phyloP scores from a whole-genome alignment of 2,888 invertebrate genomes.

The Euplagia quadripunctaria region DNA sequence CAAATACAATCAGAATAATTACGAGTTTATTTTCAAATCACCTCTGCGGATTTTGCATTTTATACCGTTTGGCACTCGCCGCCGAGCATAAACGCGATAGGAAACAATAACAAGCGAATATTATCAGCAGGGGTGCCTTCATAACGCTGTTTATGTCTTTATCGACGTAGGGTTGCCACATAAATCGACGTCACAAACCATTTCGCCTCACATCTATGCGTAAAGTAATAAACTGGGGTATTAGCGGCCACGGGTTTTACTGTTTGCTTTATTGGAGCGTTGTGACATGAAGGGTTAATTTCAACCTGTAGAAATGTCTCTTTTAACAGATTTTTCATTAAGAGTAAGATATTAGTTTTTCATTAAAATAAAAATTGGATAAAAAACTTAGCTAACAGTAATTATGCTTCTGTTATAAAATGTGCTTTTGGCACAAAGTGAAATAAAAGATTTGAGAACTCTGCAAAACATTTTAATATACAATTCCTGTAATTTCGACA shows the following conservation, averaged over 20 bases:
- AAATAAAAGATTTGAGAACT: background rate
- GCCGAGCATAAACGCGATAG: slow-evolving; percentile 58
- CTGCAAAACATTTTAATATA: background rate
- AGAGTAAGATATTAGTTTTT: too few species aligned
- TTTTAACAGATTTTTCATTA: background rate
- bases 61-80: slow-evolving; percentile 31
- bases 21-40: slow-evolving; percentile 36
- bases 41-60: slow-evolving; percentile 27
- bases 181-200: slow-evolving; percentile 45
- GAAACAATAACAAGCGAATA: slow-evolving; percentile 69
- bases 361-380: background rate
- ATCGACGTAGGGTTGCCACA: slow-evolving; percentile 55
- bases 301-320: background rate
- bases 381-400: background rate
- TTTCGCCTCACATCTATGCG: slow-evolving; percentile 32
- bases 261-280: slow-evolving; percentile 19
- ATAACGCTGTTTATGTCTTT: slow-evolving; percentile 70
- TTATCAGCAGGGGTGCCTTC: slow-evolving; percentile 67
- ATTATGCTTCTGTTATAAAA: background rate
- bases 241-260: slow-evolving; percentile 23
- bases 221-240: slow-evolving; percentile 30
- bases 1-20: slow-evolving; percentile 25
- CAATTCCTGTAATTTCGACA: too few species aligned
- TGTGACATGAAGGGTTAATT: slow-evolving; percentile 19
- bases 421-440: background rate